A percentile compares a stretch with the other conserved stretches of the same genome.
These are phyloP conservation scores for Tetraneura akinire DNA, from an alignment of 1,140 invertebrate genomes.

Conservation along the genomic window DNA sequence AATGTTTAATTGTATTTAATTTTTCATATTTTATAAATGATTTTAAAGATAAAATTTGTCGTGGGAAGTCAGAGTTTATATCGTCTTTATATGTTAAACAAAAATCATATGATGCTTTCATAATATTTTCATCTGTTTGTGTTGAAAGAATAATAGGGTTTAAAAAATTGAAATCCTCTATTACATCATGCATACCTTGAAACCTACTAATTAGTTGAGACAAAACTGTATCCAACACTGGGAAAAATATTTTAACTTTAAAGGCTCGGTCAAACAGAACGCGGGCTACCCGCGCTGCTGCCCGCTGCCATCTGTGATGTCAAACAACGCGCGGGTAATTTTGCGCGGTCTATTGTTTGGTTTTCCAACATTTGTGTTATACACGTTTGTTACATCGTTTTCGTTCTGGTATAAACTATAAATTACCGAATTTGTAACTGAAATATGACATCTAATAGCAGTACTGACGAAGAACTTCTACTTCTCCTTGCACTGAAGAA, in stretches of 20 bases:
- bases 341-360: not conserved
- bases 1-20: not conserved
- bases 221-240: conserved; percentile 2
- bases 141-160: no score
- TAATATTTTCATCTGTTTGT: conserved; percentile 3
- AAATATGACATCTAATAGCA: conserved; percentile 19
- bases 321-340: conserved; percentile 24
- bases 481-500: conserved; percentile 1
- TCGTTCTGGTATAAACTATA: no score
- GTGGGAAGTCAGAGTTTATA: conserved; percentile 23
- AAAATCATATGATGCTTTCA: conserved; percentile 14
- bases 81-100: conserved; percentile 14
- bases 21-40: no score
- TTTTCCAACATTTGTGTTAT: not conserved
- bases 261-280: no score
- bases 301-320: conserved; percentile 10
- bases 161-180: conserved; percentile 10
- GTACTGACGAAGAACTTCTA: conserved; percentile 21
- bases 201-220: not conserved
- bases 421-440: not conserved
- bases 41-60: conserved; percentile 8
- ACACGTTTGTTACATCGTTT: no score
- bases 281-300: not conserved
- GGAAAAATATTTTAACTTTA: not conserved
- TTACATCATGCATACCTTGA: conserved; percentile 15